Base-by-base conservation (phyloP, 2,888 invertebrate genomes). In the Hemicrepidius hirtus region DNA sequence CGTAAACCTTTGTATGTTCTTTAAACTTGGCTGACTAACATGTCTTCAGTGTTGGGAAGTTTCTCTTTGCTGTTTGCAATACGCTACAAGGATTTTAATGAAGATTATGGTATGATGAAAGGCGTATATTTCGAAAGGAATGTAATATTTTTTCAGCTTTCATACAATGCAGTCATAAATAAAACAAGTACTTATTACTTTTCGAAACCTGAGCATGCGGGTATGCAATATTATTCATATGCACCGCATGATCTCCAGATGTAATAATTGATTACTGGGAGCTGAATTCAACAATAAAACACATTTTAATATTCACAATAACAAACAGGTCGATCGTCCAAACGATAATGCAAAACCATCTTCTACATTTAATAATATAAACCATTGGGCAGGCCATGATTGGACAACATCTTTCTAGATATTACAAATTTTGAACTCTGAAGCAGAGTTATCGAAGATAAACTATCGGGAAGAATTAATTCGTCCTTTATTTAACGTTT, bases 1-100 rank as follows among this genome's bases (percentile, higher is more conserved):
- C 77, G 64, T 59, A 71, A 49, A 55, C 68, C 69, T 73, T 68
- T 68, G 70, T 76, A 65, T 68, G 76, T 44, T 75, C 71, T 69
- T 73, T 73, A 66, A 69, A 75, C 63, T 65, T 64, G 57, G 63
- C 53, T 73, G 46, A 28, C 67, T 72, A 68, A 68, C 55, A 69
- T 64, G 64, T 55, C 64, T 69, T 69, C 53, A 12, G 64, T 64
- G 55, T 53, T 63, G 28, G 28, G 50, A 40, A 53, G 50, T 50
- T 50, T 68, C 46, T 68, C 35, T 64, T 55, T 65, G 50, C 28
- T 21, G 68, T 59, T 40, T 18, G 57, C 21, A 18, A 50, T 59
- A 40, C 49, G 63, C 35, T 41, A 41, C 65, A 53, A 32, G 60
- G 68, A 63, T 70, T 65, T 65, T 65, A 70, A 65, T 65, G 70